phyloP scores from a whole-genome alignment of 1,140 invertebrate genomes.

The Tetramorium simillimum region DNA sequence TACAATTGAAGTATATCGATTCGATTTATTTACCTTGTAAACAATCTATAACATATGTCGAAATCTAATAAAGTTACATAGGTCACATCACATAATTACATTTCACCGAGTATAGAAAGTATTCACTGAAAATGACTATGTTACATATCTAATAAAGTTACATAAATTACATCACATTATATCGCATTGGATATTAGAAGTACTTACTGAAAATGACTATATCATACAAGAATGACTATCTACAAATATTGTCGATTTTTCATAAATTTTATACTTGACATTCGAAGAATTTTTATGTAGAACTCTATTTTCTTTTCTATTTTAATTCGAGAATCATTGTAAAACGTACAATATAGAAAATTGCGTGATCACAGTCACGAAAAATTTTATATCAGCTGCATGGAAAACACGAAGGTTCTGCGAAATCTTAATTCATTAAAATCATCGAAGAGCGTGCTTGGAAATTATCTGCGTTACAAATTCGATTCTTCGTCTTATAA shows the following conservation, averaged over 20 bases:
- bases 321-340: neutral
- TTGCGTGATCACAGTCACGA: conserved; percentile 15
- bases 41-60: conserved; percentile 31
- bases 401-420: neutral
- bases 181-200: neutral
- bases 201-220: neutral
- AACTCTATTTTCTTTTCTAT: conserved; percentile 5
- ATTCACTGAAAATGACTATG: neutral
- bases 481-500: neutral
- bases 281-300: neutral
- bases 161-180: conserved; percentile 10
- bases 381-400: conserved; percentile 7
- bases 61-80: conserved; percentile 24
- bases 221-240: neutral
- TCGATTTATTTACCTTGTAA: conserved; percentile 43
- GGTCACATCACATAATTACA: conserved; percentile 12
- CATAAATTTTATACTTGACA: neutral
- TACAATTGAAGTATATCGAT: conserved; percentile 57
- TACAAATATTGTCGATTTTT: conserved; percentile 32
- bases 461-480: conserved; percentile 5
- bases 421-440: neutral
- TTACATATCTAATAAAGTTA: conserved; percentile 7
- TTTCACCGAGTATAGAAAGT: neutral
- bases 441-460: neutral
- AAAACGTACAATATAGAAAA: conserved; percentile 14